Evolutionary conservation across 2,888 invertebrate genomes (phyloP).

Genomic region (Augiades crinisus): DNA sequence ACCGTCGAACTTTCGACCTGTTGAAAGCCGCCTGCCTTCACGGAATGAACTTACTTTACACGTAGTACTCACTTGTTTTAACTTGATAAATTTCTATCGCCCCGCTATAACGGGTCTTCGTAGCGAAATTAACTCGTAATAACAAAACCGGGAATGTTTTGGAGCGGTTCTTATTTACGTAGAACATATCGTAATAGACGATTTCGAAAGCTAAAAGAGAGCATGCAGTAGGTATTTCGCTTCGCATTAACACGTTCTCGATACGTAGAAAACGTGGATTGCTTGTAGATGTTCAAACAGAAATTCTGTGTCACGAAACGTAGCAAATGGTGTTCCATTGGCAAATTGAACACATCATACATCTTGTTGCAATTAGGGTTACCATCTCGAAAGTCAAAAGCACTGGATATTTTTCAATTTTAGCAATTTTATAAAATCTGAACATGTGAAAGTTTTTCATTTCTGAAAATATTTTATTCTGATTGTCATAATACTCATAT

Average conservation of each 20-base stretch:
- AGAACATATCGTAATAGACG: background rate
- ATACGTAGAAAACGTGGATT: background rate
- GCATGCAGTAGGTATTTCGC: background rate
- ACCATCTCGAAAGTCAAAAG: no score
- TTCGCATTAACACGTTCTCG: background rate
- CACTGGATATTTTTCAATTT: no score
- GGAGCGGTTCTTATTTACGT: background rate
- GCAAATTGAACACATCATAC: constrained; percentile 11
- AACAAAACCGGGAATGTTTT: constrained; percentile 3
- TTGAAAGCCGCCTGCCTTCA: constrained; percentile 70
- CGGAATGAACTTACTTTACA: constrained; percentile 63
- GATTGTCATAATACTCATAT: no score
- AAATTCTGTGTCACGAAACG: background rate
- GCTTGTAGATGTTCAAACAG: background rate
- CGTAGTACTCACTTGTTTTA: constrained; percentile 48
- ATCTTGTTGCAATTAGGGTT: constrained; percentile 18
- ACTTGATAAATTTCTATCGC: constrained; percentile 44
- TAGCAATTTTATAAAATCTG: no score
- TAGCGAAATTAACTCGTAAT: constrained; percentile 14
- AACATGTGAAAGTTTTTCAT: no score
- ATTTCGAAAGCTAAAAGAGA: background rate
- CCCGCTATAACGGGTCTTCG: constrained; percentile 4
- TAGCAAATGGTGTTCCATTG: constrained; percentile 6
- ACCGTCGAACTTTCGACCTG: constrained; percentile 78
- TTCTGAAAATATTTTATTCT: no score